Conservation (phyloP, 2,888 invertebrate species). For the Caenorhabditis parvicauda region DNA sequence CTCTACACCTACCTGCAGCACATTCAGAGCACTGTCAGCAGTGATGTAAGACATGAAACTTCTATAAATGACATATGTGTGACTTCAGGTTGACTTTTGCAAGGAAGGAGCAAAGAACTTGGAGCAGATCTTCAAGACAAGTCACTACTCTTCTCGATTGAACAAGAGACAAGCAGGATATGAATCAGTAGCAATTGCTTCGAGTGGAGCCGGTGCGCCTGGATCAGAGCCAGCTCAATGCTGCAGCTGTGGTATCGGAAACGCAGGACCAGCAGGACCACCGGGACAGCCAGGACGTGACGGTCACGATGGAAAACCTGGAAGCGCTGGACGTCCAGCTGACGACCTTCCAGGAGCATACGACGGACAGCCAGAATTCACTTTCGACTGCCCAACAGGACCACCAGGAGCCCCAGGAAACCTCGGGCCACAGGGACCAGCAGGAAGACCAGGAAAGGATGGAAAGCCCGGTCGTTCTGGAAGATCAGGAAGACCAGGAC, state of each 20-base stretch:
- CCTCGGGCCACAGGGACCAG: slow-evolving; percentile 28
- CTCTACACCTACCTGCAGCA: slow-evolving; percentile 40
- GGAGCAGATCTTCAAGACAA: slow-evolving; percentile 14
- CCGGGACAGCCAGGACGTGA: slow-evolving; percentile 24
- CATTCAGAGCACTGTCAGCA: slow-evolving; percentile 39
- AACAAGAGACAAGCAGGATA: slow-evolving; percentile 34
- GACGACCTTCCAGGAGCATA: slow-evolving; percentile 7
- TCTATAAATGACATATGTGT: background rate
- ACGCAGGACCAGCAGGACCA: slow-evolving; percentile 19
- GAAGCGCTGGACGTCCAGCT: slow-evolving; percentile 17
- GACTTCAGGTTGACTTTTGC: slow-evolving; percentile 25
- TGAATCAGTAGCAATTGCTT: slow-evolving; percentile 1
- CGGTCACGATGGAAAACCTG: slow-evolving; percentile 26
- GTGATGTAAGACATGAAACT: slow-evolving; percentile 26
- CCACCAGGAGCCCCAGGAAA: slow-evolving; percentile 37
- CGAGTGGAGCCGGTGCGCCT: background rate
- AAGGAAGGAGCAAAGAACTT: slow-evolving; percentile 23
- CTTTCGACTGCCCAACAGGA: slow-evolving; percentile 30
- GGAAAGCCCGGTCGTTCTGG: slow-evolving; percentile 38
- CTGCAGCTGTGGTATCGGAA: slow-evolving; percentile 26
- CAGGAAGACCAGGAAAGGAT: slow-evolving; percentile 32
- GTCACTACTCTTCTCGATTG: background rate
- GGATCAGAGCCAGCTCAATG: slow-evolving; percentile 8
- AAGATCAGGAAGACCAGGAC: slow-evolving; percentile 28
- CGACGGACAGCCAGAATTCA: slow-evolving; percentile 3